A percentile compares a stretch with the other conserved stretches of the same genome.
Evolutionary conservation across 2,888 invertebrate species (phyloP).

Genomic region (Leptopilina syphax): DNA sequence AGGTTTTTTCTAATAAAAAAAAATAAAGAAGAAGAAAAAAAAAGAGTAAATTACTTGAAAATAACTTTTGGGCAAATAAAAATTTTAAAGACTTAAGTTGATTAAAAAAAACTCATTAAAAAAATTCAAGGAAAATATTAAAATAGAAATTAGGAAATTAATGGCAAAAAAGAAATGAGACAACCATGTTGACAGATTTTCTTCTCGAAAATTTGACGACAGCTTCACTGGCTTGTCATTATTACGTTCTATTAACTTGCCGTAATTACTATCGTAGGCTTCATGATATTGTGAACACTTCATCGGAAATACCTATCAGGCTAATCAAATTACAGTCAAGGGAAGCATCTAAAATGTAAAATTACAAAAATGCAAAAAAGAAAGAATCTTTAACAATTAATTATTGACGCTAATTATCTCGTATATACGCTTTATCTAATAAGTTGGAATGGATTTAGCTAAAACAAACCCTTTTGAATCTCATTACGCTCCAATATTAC

Average conservation of each 20-base stretch:
- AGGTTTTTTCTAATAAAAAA: no score
- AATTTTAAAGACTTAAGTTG: no score
- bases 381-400: conserved; percentile 25
- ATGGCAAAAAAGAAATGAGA: no score
- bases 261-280: conserved; percentile 8
- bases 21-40: no score
- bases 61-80: no score
- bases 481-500: background rate
- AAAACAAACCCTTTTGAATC: conserved; percentile 5
- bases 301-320: background rate
- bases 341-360: conserved; percentile 13
- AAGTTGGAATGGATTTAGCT: background rate
- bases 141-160: no score
- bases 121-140: no score
- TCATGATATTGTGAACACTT: background rate
- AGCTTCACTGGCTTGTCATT: background rate
- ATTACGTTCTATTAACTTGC: background rate
- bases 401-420: conserved; percentile 19
- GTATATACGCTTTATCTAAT: conserved; percentile 23
- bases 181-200: no score
- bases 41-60: no score
- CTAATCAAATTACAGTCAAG: conserved; percentile 13
- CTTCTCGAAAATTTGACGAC: no score
- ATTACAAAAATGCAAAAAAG: background rate
- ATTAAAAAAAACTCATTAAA: no score